Percentiles rank a stretch among this genome's conserved stretches.
These are phyloP conservation scores for Ataeniobius toweri DNA, from an alignment of 2,797 vertebrate species.

Conservation along the genomic window DNA sequence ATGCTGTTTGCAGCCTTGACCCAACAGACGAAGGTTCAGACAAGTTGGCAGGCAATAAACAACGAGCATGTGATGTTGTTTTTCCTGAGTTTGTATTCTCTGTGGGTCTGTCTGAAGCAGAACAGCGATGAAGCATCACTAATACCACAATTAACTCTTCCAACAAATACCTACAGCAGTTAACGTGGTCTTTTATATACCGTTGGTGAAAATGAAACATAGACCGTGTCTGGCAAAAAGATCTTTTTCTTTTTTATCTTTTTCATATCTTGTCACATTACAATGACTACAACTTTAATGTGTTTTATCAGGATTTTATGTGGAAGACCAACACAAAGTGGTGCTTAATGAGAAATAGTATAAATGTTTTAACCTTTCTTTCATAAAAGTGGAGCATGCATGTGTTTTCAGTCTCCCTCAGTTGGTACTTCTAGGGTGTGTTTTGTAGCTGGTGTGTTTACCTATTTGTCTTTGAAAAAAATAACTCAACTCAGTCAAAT, in stretches of 20 bases:
- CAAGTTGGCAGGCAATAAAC: constrained; percentile 15
- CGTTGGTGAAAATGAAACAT: neutral
- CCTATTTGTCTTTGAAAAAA: too few relatives aligned
- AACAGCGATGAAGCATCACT: constrained; percentile 1
- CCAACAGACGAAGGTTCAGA: constrained; percentile 18
- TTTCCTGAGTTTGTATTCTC: constrained; percentile 19
- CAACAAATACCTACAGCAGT: constrained; percentile 1
- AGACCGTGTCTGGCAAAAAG: neutral
- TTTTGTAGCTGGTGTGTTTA: too few relatives aligned
- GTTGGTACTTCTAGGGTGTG: too few relatives aligned
- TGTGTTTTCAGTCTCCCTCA: neutral
- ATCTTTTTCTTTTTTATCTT: neutral
- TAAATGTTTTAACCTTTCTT: neutral
- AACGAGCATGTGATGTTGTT: constrained; percentile 23
- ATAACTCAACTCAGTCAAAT: too few relatives aligned
- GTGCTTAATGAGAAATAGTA: neutral
- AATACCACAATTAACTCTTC: constrained; percentile 22
- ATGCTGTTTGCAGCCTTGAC: constrained; percentile 32
- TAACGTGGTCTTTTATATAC: neutral
- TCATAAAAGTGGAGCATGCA: neutral
- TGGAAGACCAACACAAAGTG: neutral
- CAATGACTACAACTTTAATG: neutral
- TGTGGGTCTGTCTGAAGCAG: constrained; percentile 20
- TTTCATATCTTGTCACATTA: neutral
- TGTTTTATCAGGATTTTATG: neutral